Base-by-base conservation (phyloP, 2,797 vertebrate species). In the Aphelocoma californica region DNA sequence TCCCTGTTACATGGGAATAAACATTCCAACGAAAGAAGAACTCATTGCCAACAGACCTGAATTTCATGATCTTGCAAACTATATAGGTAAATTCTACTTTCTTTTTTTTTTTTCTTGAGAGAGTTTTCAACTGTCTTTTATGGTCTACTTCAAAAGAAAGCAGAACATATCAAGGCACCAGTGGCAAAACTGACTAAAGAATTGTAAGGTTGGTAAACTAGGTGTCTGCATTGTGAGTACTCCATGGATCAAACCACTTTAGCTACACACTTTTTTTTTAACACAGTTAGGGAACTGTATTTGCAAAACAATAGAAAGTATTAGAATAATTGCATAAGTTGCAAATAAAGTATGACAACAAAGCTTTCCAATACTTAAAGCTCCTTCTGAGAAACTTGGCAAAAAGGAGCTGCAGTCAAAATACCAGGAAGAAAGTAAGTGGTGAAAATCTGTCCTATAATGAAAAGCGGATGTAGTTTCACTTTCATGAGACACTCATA, bases 1-100 rank as follows among this genome's bases (percentile, higher is more conserved):
- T 91, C 99, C 99, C 11, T 99, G 99, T 96, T 99, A 99, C 97
- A 99, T 99, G 99, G 99, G 99, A 91, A 99, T 99, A 97, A 99
- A 99, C 92, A 99, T 99, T 94, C 99, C 99, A 86, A 99, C 99
- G 74, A 99, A 99, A 97, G 99, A 99, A 96, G 99, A 99, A 97
- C 98, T 99, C 65, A 99, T 99, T 70, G 99, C 99, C 92, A 99
- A 99, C 97, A 99, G 97, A 95, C 99, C 99, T 23, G 99, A 99
- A 98, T 99, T 99, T 95, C 96, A 97, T 81, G 98, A 99, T 96
- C 98, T 99, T 85, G 99, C 99, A 51, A 98, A 98, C 83, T 98
- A 99, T 93, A 98, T 99, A 87, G 99, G 99, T 99, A 97, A 97
- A 97, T 81, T 32, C n/a, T 95, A 14, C 24, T 75, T 54, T 18